Evolutionary conservation across 2,888 invertebrate species (phyloP).

Genomic region (Mimachlamys varia): DNA sequence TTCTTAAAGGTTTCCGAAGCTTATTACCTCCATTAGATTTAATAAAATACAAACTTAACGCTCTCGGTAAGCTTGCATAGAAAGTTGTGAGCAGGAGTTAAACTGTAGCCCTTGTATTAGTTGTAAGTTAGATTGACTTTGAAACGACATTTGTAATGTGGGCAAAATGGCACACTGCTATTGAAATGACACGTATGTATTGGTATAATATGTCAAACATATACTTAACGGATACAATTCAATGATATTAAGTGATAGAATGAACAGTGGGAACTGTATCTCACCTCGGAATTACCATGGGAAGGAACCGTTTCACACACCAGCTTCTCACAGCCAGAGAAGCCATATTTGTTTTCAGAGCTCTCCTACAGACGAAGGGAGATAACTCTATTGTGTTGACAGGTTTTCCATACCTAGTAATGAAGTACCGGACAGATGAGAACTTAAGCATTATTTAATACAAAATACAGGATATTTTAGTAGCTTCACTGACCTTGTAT

Average conservation of each 20-base stretch:
- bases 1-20: no score
- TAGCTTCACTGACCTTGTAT: no score
- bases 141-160: constrained; percentile 21
- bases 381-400: background rate
- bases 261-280: background rate
- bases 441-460: no score
- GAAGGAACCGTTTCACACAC: background rate
- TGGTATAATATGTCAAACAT: background rate
- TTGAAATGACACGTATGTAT: background rate
- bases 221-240: background rate
- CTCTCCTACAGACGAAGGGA: background rate
- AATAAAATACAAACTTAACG: no score
- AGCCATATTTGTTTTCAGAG: constrained; percentile 3
- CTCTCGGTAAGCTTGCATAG: no score
- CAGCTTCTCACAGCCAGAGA: background rate
- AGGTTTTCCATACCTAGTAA: background rate
- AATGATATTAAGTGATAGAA: background rate
- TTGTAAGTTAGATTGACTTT: background rate
- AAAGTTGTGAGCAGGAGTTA: no score
- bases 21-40: no score
- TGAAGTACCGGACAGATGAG: background rate
- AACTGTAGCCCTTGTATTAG: no score
- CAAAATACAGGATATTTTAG: no score
- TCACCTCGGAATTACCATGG: background rate
- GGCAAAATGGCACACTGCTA: background rate